Percentiles rank a stretch among this genome's conserved stretches.
phyloP scores from a whole-genome alignment of 2,888 invertebrate species.

The Oscheius myriophilus region DNA sequence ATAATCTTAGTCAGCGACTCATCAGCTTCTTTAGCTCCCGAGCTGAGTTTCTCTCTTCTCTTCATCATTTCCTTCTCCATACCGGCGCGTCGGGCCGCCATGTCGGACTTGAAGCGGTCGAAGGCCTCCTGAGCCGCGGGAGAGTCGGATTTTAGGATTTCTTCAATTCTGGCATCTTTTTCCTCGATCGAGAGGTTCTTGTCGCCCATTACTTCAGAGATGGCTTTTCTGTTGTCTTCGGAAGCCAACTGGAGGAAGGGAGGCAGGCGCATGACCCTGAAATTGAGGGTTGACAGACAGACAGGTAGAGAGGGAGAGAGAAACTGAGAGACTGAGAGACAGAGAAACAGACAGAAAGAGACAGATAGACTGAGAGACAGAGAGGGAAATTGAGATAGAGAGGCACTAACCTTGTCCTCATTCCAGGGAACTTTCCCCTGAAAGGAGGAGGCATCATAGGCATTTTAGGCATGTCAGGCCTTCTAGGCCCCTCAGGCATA shows the following conservation, averaged over 20 bases:
- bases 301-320: background rate
- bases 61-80: conserved; percentile 16
- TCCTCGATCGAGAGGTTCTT: conserved; percentile 9
- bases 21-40: conserved; percentile 22
- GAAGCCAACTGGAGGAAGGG: conserved; percentile 15
- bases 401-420: background rate
- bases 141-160: conserved; percentile 15
- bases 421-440: conserved; percentile 16
- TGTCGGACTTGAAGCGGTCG: conserved; percentile 14
- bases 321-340: too few species aligned
- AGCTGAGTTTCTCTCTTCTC: background rate
- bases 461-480: background rate
- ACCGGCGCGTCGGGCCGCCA: conserved; percentile 21
- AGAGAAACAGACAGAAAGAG: too few species aligned
- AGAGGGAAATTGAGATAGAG: too few species aligned
- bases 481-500: background rate
- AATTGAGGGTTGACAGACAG: background rate
- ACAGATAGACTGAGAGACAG: too few species aligned
- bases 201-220: conserved; percentile 11
- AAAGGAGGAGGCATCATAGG: conserved; percentile 3
- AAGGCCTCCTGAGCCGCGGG: conserved; percentile 15
- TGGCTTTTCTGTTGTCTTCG: conserved; percentile 4
- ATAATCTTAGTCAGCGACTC: conserved; percentile 19
- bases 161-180: conserved; percentile 20
- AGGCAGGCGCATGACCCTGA: conserved; percentile 2